Base-by-base conservation (phyloP, 2,888 invertebrate species). In the Tigriopus californicus region DNA sequence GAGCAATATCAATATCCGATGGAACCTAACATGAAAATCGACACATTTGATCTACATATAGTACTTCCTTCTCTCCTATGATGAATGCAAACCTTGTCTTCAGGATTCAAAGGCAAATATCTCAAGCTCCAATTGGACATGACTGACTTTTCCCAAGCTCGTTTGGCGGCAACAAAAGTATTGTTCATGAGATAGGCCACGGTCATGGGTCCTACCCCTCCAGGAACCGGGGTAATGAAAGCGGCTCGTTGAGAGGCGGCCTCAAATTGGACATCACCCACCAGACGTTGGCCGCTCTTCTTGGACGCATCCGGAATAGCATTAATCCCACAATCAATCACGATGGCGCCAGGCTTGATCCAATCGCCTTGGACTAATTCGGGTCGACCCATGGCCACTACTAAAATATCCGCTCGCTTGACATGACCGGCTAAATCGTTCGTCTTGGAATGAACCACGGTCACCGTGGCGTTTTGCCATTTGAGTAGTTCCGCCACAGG, bases 181-280 rank as follows among this genome's bases (percentile, higher is more conserved):
- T 98, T 98, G 66, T 81, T 80, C 88, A 94, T 69, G 5, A 67
- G 61, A 73, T 74, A 74, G 51, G 76, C 74, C 1, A 79, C 98
- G 0, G 98, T 99, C 94, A 99, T 95, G 15, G 97, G 98, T 0
- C 98, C 98, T 62, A 98, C 97, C 62, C 98, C 98, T 60, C 88
- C 87, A 12, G 91, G 90, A 55, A 95, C 95, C 4, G 95, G 94
- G 24, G 95, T 95, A 67, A 95, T 86, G 73, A 80, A 82, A 1
- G 85, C 81, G 15, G 95, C 94, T 62, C 85, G 81, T 65, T 78
- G 71, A 5, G 85, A 74, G 4, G 70, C 94, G 69, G 85, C 86
- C 20, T 75, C 77, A 74, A 81, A 95, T 58, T 82, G 85, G 8
- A 97, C 95, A 77, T 98, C 97, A 57, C 97, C 97, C n/a, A 92